Percentiles rank a stretch among this genome's conserved stretches.
Conservation (phyloP, 35 echinoderm and acorn worm genomes). For the Hemicentrotus pulcherrimus region DNA sequence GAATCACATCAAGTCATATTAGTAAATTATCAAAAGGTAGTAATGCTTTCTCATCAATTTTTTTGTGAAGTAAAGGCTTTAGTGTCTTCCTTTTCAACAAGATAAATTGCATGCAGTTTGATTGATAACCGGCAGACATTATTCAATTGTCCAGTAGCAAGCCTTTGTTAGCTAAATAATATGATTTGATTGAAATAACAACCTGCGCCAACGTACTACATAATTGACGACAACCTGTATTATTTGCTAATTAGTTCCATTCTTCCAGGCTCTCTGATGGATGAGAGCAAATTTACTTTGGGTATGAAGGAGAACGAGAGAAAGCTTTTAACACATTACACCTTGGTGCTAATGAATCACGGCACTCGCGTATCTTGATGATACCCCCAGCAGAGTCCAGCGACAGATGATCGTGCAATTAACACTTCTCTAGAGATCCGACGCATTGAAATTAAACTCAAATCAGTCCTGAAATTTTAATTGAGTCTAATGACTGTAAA, state of each 20-base stretch:
- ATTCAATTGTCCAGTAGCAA: neutral
- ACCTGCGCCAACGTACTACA: neutral
- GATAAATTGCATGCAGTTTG: neutral
- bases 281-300: neutral
- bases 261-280: neutral
- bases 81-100: neutral
- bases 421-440: neutral
- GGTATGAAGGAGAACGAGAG: neutral
- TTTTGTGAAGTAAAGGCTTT: neutral
- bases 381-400: constrained; percentile 2
- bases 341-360: neutral
- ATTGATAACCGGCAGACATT: neutral
- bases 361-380: neutral
- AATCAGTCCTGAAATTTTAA: constrained; percentile 20
- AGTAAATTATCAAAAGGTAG: too few relatives aligned
- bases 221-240: neutral
- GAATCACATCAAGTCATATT: too few relatives aligned
- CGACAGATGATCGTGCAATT: constrained; percentile 24
- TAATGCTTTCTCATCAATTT: too few relatives aligned
- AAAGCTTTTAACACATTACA: constrained; percentile 4
- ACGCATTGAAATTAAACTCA: neutral
- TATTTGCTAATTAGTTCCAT: constrained; percentile 13
- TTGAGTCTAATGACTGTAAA: constrained; percentile 25
- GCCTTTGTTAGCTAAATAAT: neutral
- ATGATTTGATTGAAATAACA: neutral